Percentiles rank a stretch among this genome's conserved stretches.
phyloP scores from a whole-genome alignment of 1,140 invertebrate species.

The Neocloeon triangulifer region DNA sequence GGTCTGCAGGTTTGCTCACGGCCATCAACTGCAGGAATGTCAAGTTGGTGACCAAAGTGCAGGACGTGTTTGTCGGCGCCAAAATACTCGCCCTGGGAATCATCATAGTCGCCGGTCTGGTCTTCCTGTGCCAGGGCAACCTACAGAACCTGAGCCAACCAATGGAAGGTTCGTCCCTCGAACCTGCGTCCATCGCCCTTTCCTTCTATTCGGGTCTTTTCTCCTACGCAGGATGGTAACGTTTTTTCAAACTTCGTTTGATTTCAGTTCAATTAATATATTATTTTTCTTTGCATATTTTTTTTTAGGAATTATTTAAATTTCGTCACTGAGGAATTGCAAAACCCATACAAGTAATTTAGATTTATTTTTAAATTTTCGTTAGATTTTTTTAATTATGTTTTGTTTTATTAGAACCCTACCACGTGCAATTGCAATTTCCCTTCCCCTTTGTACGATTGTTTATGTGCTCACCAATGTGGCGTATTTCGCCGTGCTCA shows the following conservation, averaged over 20 bases:
- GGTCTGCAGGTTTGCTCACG: conserved; percentile 69
- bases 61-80: conserved; percentile 80
- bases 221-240: conserved; percentile 85
- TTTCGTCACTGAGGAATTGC: conserved; percentile 91
- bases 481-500: conserved; percentile 79
- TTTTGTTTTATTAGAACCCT: conserved; percentile 46
- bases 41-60: conserved; percentile 79
- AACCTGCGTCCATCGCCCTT: conserved; percentile 65
- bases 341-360: conserved; percentile 70
- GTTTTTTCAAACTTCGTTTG: background rate
- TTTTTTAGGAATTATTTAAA: conserved; percentile 67
- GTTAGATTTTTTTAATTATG: background rate
- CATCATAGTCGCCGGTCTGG: conserved; percentile 65
- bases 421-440: conserved; percentile 83
- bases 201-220: conserved; percentile 91
- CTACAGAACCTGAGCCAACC: conserved; percentile 49
- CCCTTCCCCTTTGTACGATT: conserved; percentile 67
- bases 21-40: conserved; percentile 91
- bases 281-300: background rate
- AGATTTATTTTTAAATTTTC: background rate
- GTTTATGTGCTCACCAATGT: conserved; percentile 87
- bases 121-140: conserved; percentile 9
- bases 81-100: conserved; percentile 78
- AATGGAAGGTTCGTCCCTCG: conserved; percentile 54
- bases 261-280: no score